Base-by-base conservation (phyloP, 2,888 invertebrate species). In the Endomychus coccineus region DNA sequence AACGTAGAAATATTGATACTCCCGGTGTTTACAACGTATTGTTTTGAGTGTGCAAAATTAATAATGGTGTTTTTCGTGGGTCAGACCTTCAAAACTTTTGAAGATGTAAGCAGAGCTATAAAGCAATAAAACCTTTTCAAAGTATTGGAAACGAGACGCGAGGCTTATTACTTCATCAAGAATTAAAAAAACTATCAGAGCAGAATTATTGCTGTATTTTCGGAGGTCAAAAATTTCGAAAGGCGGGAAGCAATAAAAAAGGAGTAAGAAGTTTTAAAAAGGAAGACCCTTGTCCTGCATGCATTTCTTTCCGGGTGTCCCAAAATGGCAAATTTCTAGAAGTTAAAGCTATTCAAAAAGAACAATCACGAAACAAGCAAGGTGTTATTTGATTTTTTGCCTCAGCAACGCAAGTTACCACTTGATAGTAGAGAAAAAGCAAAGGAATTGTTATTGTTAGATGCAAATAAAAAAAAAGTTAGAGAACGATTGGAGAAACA, bases 131-230 rank as follows among this genome's bases (percentile, higher is more conserved):
- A n/a, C n/a, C n/a, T n/a, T n/a, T n/a, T n/a, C n/a, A n/a, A n/a
- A n/a, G n/a, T n/a, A 23, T 12, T 23, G 24, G 24, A 23, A 23
- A 5, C n/a, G 3, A 12, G 24, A 23, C 3, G 4, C 24, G 10
- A n/a, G 24, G 11, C 11, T 9, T 4, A 23, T 23, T 23, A 9
- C 4, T n/a, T 3, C 24, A n/a, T 10, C 4, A n/a, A 23, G 24
- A 23, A 5, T 6, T 3, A 27, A 27, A 27, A 27, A 27, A 15
- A 15, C 14, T 6, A 27, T 11, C 12, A 27, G 7, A 27, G 6
- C 27, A 11, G 27, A 27, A 27, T 15, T 27, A 27, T 15, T 27
- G 12, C 14, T 5, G 27, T 27, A 27, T 27, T 27, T 27, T 23
- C 24, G 27, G 11, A 3, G 3, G 7, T 13, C 27, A 27, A 5